These are phyloP conservation scores for Enoplosus armatus DNA, from an alignment of 2,797 vertebrate species.

Conservation along the genomic window DNA sequence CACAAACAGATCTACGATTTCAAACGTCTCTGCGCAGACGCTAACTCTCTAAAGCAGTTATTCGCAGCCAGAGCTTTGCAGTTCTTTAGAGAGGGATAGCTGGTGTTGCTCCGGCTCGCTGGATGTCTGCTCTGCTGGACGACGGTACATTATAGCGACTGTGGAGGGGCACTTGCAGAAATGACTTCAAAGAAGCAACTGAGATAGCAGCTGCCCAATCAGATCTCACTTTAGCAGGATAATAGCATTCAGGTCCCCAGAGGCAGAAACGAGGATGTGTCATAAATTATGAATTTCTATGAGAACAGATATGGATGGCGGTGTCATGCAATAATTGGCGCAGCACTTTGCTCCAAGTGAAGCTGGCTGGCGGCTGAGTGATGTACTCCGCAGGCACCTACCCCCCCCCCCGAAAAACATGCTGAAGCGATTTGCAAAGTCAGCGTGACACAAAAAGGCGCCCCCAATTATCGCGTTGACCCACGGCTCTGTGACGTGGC, in stretches of 20 bases:
- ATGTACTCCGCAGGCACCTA: conserved; percentile 60
- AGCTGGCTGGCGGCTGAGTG: conserved; percentile 59
- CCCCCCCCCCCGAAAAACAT: conserved; percentile 56
- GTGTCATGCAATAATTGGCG: conserved; percentile 76
- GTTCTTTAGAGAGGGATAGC: conserved; percentile 34
- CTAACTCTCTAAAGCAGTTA: conserved; percentile 3
- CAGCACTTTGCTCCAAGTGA: conserved; percentile 69
- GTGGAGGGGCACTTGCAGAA: conserved; percentile 65
- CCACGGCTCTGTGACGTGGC: conserved; percentile 30
- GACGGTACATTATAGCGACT: conserved; percentile 44
- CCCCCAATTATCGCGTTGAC: conserved; percentile 67
- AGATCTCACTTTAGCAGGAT: conserved; percentile 72
- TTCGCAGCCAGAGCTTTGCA: conserved; percentile 9
- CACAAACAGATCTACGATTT: conserved; percentile 14
- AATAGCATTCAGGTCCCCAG: conserved; percentile 72
- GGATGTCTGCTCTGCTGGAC: conserved; percentile 32
- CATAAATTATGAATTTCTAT: conserved; percentile 80
- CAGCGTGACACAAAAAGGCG: conserved; percentile 55
- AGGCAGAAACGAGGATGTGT: conserved; percentile 69
- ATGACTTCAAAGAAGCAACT: conserved; percentile 69
- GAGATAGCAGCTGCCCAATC: conserved; percentile 77
- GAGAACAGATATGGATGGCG: conserved; percentile 72
- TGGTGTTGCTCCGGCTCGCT: conserved; percentile 29
- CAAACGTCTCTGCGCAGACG: background rate
- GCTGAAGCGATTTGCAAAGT: conserved; percentile 63